A percentile compares a stretch with the other conserved stretches of the same genome.
phyloP scores from a whole-genome alignment of 2,888 invertebrate genomes.

The Operophtera brumata region DNA sequence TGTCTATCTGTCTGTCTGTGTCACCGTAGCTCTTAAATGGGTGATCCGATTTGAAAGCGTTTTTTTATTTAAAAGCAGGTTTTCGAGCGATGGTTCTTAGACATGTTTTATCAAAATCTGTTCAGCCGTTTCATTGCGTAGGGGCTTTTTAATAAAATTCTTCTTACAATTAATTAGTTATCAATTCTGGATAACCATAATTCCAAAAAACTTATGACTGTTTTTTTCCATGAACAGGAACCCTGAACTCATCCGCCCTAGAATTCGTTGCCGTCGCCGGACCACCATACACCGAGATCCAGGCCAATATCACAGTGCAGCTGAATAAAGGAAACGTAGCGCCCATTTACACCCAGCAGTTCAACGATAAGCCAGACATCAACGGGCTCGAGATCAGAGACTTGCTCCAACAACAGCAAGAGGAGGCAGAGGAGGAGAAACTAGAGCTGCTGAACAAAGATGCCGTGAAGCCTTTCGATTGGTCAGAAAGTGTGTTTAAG shows the following conservation, averaged over 20 bases:
- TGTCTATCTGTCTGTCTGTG: too few relatives aligned
- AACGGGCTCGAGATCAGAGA: slow-evolving; percentile 65
- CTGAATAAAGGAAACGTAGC: slow-evolving; percentile 70
- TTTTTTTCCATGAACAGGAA: slow-evolving; percentile 30
- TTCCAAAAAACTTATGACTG: too few relatives aligned
- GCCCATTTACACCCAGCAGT: slow-evolving; percentile 67
- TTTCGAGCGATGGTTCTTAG: too few relatives aligned
- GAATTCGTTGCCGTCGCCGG: slow-evolving; percentile 65
- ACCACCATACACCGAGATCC: slow-evolving; percentile 60
- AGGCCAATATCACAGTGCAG: slow-evolving; percentile 42
- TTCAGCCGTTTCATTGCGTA: too few relatives aligned
- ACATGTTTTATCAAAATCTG: too few relatives aligned
- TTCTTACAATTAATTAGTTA: too few relatives aligned
- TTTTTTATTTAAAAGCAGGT: too few relatives aligned
- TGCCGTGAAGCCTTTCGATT: slow-evolving; percentile 83
- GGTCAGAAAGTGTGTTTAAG: slow-evolving; percentile 85
- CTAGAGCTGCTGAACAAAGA: slow-evolving; percentile 59
- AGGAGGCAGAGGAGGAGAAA: slow-evolving; percentile 61
- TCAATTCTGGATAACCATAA: too few relatives aligned
- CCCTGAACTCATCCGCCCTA: slow-evolving; percentile 38
- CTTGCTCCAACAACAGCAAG: slow-evolving; percentile 61
- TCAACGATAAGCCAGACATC: slow-evolving; percentile 62
- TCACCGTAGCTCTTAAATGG: too few relatives aligned
- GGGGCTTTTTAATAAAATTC: too few relatives aligned
- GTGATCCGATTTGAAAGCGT: too few relatives aligned